Evolutionary conservation across 2,888 invertebrate species (phyloP), one percentile per base, ranked within the genome.

Genomic region (Diaperis boleti): DNA sequence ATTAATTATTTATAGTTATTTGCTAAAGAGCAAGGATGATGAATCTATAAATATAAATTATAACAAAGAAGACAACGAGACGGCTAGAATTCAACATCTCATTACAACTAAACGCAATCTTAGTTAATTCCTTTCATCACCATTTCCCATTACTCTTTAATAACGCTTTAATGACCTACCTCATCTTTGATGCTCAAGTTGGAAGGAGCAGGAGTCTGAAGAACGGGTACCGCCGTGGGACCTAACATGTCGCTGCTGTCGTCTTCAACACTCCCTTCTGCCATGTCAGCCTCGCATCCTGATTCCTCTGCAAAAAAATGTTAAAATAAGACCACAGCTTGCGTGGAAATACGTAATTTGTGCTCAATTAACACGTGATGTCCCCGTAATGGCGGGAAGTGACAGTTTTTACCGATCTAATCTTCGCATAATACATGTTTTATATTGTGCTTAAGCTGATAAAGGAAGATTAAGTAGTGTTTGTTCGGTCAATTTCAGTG

Each of bases 251-350:
- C 85, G 82, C 84, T 84, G 81, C 82, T 84, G 81, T 84, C 89
- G 85, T 87, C 89, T 74, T 80, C 81, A 81, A 86, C 86, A 82
- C 86, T 87, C 84, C 91, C 91, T 85, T 90, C 90, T 85, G 89
- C 87, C 90, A 90, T 90, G 87, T 90, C 90, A 89, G 88, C 89
- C 89, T 89, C 89, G 89, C 90, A 90, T 90, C 89, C 89, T 88
- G 89, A 89, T 83, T 89, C 89, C 88, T 88, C 89, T 89, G 85
- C n/a, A 55, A 55, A 14, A 8, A 39, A n/a, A 33, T 35, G 14
- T 13, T n/a, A 6, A 3, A n/a, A 22, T 15, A 44, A 44, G n/a
- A 41, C 7, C 15, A 41, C 10, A 11, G 6, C n/a, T 10, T 13
- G 13, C 35, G 13, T 10, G 11, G 18, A 47, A 47, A 47, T 47